phyloP scores from a whole-genome alignment of 2,113 vertebrate species.

The Acanthisitta chloris region DNA sequence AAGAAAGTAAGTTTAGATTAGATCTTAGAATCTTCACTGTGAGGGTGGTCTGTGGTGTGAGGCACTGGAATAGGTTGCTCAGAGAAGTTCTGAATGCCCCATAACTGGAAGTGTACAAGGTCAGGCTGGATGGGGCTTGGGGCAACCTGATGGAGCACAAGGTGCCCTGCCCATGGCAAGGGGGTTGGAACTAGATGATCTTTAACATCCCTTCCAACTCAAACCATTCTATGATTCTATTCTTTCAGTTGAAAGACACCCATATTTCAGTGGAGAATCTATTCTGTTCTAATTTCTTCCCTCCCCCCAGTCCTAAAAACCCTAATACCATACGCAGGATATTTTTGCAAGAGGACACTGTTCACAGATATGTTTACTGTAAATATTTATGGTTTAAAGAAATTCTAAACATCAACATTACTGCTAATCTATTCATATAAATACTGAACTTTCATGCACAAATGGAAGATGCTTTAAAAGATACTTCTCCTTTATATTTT shows the following conservation, averaged over 20 bases:
- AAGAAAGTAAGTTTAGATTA: not conserved
- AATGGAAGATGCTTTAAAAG: not conserved
- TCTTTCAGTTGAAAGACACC: not conserved
- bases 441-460: not conserved
- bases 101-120: not conserved
- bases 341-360: not conserved
- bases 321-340: not conserved
- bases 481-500: not conserved
- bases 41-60: no score
- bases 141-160: not conserved
- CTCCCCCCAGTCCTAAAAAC: not conserved
- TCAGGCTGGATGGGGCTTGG: not conserved
- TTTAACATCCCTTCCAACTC: not conserved
- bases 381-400: not conserved
- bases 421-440: not conserved
- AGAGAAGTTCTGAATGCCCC: not conserved
- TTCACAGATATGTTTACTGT: not conserved
- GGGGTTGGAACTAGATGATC: not conserved
- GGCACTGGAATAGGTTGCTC: not conserved
- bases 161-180: not conserved
- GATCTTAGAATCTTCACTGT: not conserved
- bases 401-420: not conserved
- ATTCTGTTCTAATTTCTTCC: not conserved
- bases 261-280: not conserved
- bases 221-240: not conserved